Evolutionary conservation across 2,797 vertebrate genomes (phyloP).

Genomic region (Rallus crepitans): DNA sequence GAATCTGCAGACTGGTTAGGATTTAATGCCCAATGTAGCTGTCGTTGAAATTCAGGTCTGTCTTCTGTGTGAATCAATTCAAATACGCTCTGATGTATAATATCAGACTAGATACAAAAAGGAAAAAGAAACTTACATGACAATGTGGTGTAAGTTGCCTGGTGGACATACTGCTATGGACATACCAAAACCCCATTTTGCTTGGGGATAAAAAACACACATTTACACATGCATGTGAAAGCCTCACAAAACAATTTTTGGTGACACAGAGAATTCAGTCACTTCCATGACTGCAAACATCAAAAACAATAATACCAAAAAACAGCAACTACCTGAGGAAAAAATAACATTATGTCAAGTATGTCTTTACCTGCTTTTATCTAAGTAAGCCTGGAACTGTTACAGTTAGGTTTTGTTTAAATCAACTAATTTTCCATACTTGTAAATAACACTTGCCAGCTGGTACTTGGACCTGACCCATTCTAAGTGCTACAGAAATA

Average conservation of each 20-base stretch:
- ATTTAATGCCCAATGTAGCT: slow-evolving; percentile 87
- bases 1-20: slow-evolving; percentile 74
- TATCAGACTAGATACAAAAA: slow-evolving; percentile 80
- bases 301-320: background rate
- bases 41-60: slow-evolving; percentile 84
- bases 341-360: background rate
- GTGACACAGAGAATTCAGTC: background rate
- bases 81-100: slow-evolving; percentile 89
- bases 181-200: background rate
- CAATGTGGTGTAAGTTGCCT: background rate
- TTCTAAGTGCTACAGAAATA: background rate
- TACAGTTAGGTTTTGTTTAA: background rate
- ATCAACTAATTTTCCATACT: background rate
- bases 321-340: background rate
- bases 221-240: background rate
- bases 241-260: background rate
- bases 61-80: slow-evolving; percentile 89
- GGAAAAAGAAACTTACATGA: background rate
- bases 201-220: background rate
- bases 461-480: background rate
- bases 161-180: background rate
- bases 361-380: background rate
- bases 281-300: background rate
- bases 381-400: background rate
- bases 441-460: background rate